Base-by-base conservation (phyloP, 1,140 invertebrate genomes). In the Carcinoscorpius rotundicauda region DNA sequence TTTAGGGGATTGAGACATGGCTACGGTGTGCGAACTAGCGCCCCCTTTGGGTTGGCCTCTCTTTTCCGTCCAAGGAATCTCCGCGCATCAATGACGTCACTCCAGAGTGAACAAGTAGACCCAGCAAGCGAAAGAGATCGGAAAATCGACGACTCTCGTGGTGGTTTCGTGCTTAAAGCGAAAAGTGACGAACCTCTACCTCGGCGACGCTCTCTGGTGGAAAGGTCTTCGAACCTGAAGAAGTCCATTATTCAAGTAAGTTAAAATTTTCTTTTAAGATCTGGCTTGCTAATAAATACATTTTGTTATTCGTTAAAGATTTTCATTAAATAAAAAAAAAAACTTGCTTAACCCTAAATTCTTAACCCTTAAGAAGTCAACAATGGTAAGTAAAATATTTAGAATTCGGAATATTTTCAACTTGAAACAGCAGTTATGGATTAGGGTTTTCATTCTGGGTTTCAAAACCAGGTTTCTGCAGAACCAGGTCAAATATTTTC, bases 121-220 rank as follows among this genome's bases (percentile, higher is more conserved):
- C 64, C 66, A 9, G 84, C 85, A 5, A 86, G 86, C 69, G 86
- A 86, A 70, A 80, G 91, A 58, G 91, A 93, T 77, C 84, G 87
- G 69, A 85, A 91, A 67, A 85, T 95, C 58, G 93, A 97, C 76
- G 93, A 97, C 76, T 88, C 89, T 62, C 82, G 95, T 49, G 95
- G 95, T n/a, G 96, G 96, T n/a, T 99, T 99, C 80, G 96, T 98
- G 4, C 83, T 98, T 64, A 93, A 92, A 75, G 89, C 89, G 61
- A 58, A 68, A 1, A 66, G 64, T 49, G 69, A 70, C 62, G 68
- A 70, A 59, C 68, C 68, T 8, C 69, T 68, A 6, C 71, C 81
- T 56, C 82, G 92, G 70, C 73, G 80, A 61, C 85, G 90, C 70
- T 87, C 86, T 5, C 83, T 98, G 64, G 93, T 91, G 29, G 93